Evolutionary conservation across 2,888 invertebrate genomes (phyloP).

Genomic region (Cosmia trapezina): DNA sequence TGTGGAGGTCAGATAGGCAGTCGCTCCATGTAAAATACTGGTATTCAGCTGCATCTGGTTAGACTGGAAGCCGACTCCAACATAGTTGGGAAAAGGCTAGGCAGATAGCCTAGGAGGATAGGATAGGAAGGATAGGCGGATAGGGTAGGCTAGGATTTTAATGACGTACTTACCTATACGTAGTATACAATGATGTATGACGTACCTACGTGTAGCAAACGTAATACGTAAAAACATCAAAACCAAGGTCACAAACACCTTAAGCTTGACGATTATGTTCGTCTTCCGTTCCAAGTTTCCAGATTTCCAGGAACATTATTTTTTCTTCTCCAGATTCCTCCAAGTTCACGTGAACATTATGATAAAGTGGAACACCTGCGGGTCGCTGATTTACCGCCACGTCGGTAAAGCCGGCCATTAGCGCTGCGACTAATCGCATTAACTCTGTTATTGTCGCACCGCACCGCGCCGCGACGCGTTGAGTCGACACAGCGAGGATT

Average conservation of each 20-base stretch:
- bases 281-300: constrained; percentile 34
- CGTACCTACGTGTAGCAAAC: background rate
- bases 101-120: too few species aligned
- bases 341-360: constrained; percentile 65
- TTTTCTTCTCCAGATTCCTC: constrained; percentile 42
- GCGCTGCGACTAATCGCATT: constrained; percentile 57
- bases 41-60: too few species aligned
- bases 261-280: constrained; percentile 27
- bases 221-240: background rate
- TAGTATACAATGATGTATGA: too few species aligned
- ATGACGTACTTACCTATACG: too few species aligned
- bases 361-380: constrained; percentile 76
- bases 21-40: too few species aligned
- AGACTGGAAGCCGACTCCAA: too few species aligned
- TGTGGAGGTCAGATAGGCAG: too few species aligned
- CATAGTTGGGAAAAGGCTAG: too few species aligned
- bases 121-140: too few species aligned
- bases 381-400: constrained; percentile 71
- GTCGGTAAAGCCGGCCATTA: constrained; percentile 63
- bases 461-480: constrained; percentile 31
- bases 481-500: constrained; percentile 51
- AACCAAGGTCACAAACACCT: background rate
- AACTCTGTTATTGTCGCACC: constrained; percentile 56
- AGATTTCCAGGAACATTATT: constrained; percentile 3
- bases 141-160: too few species aligned